Evolutionary conservation across 2,797 vertebrate genomes (phyloP), one percentile per base, ranked within the genome.

Genomic region (Odontamblyopus rebecca): DNA sequence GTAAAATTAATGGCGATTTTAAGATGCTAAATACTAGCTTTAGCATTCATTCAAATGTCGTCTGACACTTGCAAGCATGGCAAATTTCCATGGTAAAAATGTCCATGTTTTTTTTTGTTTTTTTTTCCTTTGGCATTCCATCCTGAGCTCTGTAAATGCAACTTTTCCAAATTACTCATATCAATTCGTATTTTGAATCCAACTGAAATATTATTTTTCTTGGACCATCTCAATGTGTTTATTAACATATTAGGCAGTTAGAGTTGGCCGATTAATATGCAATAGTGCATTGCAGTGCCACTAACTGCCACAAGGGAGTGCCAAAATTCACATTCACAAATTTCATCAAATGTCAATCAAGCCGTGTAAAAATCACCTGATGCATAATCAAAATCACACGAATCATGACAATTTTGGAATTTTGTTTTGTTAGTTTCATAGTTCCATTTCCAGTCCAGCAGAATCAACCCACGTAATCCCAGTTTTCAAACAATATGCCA

Each of bases 401-500:
- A 57, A 26, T 71, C 59, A 68, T 72, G 75, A 69, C 72, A 26
- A 56, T 61, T 71, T 11, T 35, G 0, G 23, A 44, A 35, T 44
- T 26, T 9, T 65, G 44, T 50, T 23, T 23, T 38, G 13, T 59
- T 44, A 41, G 11, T 63, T 50, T 27, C 38, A 13, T 71, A 44
- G 27, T 69, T 77, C 38, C 15, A 16, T 61, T 74, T 57, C 48
- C 61, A 38, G 48, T 65, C 51, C 61, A 6, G 38, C 29, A 68
- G 69, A 63, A 67, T 51, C n/a, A 67, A 67, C 62, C 2, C 63
- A 63, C 41, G 27, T 66, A 53, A 67, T 32, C 75, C 59, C 82
- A 69, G 72, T 74, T 77, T 77, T 56, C 56, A 77, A 81, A 80
- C 61, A 70, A 83, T 53, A 75, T 68, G 80, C 73, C 82, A 73